Percentiles rank a stretch among this genome's conserved stretches.
Conservation (phyloP, 2,797 vertebrate genomes). For the Octomys mimax region DNA sequence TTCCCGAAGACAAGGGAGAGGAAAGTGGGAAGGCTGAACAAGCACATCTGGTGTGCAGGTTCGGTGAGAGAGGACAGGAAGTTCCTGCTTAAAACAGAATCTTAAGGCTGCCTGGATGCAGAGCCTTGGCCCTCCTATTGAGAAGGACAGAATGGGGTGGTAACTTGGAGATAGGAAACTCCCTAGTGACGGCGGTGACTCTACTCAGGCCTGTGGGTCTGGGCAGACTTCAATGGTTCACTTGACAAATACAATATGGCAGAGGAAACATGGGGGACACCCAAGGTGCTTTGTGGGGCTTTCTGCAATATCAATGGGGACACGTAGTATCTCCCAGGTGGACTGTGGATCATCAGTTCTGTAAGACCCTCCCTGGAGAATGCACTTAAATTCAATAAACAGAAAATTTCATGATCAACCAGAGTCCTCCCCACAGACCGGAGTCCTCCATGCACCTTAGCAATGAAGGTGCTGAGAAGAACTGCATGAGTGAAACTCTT, state of each 20-base stretch:
- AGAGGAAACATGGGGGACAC: not conserved
- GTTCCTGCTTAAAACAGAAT: not conserved
- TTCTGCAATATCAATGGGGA: too few relatives aligned
- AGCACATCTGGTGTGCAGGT: not conserved
- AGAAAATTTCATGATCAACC: not conserved
- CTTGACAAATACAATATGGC: not conserved
- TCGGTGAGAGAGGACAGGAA: not conserved
- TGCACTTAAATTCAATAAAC: not conserved
- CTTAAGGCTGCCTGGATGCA: not conserved
- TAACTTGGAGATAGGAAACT: accelerated
- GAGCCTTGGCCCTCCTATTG: not conserved
- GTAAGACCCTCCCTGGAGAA: not conserved
- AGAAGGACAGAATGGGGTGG: not conserved
- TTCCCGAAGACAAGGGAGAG: not conserved
- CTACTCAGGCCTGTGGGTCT: not conserved
- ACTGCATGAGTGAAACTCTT: not conserved
- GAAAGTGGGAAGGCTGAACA: not conserved
- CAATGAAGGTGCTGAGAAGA: not conserved
- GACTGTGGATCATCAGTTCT: too few relatives aligned
- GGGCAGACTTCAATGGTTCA: not conserved
- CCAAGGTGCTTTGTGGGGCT: accelerated
- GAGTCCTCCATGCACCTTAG: too few relatives aligned
- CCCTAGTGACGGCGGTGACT: not conserved
- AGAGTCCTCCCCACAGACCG: not conserved
- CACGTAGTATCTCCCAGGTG: not conserved